These are phyloP conservation scores for Hyles vespertilio DNA, from an alignment of 1,140 invertebrate species.

Conservation along the genomic window DNA sequence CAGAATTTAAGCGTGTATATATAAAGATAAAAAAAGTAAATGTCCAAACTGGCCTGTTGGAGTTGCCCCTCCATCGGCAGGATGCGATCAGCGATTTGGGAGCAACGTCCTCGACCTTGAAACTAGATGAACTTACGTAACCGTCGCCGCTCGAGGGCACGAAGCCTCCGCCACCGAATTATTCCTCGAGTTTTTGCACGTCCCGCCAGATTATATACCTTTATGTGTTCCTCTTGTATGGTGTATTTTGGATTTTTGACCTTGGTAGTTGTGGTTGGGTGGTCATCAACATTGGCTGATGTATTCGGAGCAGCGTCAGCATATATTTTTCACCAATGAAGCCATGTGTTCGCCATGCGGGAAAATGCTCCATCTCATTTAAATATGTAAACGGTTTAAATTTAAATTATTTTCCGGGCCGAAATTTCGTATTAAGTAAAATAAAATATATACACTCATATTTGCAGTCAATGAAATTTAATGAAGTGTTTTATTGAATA, in stretches of 20 bases:
- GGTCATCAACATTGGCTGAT: background rate
- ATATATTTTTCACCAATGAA: background rate
- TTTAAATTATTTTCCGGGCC: no score
- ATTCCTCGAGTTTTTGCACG: conserved; percentile 66
- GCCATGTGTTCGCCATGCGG: background rate
- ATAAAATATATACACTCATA: no score
- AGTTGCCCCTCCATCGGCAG: conserved; percentile 45
- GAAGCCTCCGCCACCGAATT: conserved; percentile 60
- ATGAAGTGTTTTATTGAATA: no score
- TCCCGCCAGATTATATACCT: conserved; percentile 36
- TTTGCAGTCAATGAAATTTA: no score
- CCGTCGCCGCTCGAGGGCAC: conserved; percentile 43
- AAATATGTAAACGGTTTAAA: background rate
- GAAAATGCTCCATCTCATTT: background rate
- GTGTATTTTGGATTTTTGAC: background rate
- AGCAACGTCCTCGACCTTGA: conserved; percentile 72
- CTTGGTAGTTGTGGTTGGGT: background rate
- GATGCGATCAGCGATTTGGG: conserved; percentile 70
- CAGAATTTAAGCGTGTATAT: conserved; percentile 14
- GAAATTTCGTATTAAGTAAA: no score
- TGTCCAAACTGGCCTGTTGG: conserved; percentile 51
- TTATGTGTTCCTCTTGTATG: conserved; percentile 3
- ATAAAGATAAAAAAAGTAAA: conserved; percentile 46
- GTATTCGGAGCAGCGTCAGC: background rate
- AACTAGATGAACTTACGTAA: conserved; percentile 72